phyloP scores from a whole-genome alignment of 2,113 vertebrate species.

The Puntigrus tetrazona region DNA sequence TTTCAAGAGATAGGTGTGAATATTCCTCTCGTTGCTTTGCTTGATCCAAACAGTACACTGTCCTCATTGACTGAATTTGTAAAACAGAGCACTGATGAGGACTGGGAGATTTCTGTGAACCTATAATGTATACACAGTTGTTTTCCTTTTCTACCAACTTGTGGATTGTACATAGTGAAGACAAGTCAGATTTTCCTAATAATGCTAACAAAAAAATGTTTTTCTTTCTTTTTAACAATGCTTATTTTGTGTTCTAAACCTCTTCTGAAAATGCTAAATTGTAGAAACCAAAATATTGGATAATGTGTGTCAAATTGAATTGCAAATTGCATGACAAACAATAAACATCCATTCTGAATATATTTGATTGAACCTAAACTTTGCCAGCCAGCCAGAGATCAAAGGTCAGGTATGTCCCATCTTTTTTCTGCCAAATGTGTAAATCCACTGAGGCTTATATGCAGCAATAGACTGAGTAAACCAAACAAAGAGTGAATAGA shows the following conservation, averaged over 20 bases:
- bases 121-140: conserved; percentile 15
- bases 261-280: conserved; percentile 32
- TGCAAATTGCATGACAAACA: conserved; percentile 5
- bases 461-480: not conserved
- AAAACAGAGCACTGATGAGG: conserved; percentile 54
- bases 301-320: not conserved
- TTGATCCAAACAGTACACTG: conserved; percentile 80
- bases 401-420: not conserved
- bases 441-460: not conserved
- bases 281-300: not conserved
- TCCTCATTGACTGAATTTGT: conserved; percentile 69
- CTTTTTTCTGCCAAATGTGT: not conserved
- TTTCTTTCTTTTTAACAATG: not conserved
- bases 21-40: conserved; percentile 77
- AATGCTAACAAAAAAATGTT: not conserved
- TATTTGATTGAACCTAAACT: not conserved
- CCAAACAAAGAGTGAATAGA: not conserved
- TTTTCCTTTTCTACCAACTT: not conserved
- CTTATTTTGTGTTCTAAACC: not conserved
- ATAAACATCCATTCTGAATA: not conserved
- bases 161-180: not conserved
- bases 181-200: not conserved
- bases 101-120: conserved; percentile 3
- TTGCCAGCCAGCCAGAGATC: not conserved
- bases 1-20: conserved; percentile 78